Conservation (phyloP, 2,888 invertebrate species). For the Euspilapteryx auroguttella region DNA sequence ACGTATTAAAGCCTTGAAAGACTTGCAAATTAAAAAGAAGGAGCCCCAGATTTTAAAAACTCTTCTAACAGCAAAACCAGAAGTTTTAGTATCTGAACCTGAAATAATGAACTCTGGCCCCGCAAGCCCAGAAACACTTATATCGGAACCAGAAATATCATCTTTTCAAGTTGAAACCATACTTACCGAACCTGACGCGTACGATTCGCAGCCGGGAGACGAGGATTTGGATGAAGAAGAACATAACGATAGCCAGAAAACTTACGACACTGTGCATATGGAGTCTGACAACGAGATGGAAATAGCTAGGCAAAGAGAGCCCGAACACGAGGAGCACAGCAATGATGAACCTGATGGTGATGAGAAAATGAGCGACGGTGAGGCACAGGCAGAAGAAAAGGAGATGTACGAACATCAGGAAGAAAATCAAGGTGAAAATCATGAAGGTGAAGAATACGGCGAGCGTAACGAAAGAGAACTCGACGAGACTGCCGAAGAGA, state of each 20-base stretch:
- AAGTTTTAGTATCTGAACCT: constrained; percentile 46
- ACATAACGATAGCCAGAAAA: constrained; percentile 24
- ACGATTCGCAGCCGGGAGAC: constrained; percentile 20
- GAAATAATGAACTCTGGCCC: constrained; percentile 53
- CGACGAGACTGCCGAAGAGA: constrained; percentile 19
- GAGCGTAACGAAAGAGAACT: constrained; percentile 22
- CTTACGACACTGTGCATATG: constrained; percentile 49
- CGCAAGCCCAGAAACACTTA: constrained; percentile 51
- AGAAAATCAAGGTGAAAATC: constrained; percentile 14
- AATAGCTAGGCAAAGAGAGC: constrained; percentile 27
- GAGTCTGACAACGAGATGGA: constrained; percentile 55
- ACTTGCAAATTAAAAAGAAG: constrained; percentile 51
- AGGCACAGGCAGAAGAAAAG: constrained; percentile 8
- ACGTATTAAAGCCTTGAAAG: constrained; percentile 52
- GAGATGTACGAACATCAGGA: constrained; percentile 13
- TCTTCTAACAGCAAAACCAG: constrained; percentile 43
- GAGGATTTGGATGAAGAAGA: constrained; percentile 19
- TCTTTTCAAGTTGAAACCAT: constrained; percentile 55
- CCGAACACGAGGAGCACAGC: constrained; percentile 4
- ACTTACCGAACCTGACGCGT: constrained; percentile 43
- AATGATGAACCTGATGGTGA: constrained; percentile 7
- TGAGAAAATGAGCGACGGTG: background rate
- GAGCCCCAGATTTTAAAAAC: constrained; percentile 56
- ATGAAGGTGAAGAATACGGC: constrained; percentile 16
- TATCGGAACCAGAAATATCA: constrained; percentile 54